These are phyloP conservation scores for Eupithecia inturbata DNA, from an alignment of 2,888 invertebrate genomes.

Conservation along the genomic window DNA sequence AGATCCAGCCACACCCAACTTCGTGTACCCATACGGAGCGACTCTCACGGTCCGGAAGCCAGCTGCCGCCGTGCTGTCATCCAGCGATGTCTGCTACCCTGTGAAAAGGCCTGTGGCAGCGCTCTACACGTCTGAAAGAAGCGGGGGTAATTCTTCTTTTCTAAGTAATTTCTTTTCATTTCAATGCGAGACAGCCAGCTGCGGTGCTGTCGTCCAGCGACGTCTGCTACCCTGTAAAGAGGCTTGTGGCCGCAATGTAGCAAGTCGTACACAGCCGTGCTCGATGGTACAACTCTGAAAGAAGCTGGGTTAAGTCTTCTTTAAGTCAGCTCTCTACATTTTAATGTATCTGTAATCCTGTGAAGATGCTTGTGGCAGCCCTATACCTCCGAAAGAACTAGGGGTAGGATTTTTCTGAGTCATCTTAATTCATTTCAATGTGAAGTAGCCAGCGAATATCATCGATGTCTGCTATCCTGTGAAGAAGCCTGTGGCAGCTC, in stretches of 20 bases:
- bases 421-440: no score
- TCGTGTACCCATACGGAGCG: constrained; percentile 97
- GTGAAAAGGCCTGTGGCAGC: constrained; percentile 96
- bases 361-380: no score
- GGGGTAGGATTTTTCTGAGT: no score
- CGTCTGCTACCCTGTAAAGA: constrained; percentile 96
- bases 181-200: constrained; percentile 90
- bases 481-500: no score
- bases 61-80: constrained; percentile 94
- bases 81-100: constrained; percentile 97
- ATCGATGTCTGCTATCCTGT: no score
- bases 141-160: no score
- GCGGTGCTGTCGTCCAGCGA: constrained; percentile 95
- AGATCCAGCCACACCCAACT: constrained; percentile 85
- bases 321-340: no score
- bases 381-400: no score
- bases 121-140: constrained; percentile 86
- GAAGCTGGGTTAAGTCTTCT: constrained; percentile 77
- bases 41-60: constrained; percentile 96
- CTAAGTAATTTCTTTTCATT: no score
- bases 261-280: no score
- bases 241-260: constrained; percentile 95
- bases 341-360: no score
- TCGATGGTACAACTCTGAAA: constrained; percentile 83
- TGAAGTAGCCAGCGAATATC: no score